Evolutionary conservation across 2,797 vertebrate species (phyloP), one percentile per base, ranked within the genome.

Genomic region (Semaprochilodus insignis): DNA sequence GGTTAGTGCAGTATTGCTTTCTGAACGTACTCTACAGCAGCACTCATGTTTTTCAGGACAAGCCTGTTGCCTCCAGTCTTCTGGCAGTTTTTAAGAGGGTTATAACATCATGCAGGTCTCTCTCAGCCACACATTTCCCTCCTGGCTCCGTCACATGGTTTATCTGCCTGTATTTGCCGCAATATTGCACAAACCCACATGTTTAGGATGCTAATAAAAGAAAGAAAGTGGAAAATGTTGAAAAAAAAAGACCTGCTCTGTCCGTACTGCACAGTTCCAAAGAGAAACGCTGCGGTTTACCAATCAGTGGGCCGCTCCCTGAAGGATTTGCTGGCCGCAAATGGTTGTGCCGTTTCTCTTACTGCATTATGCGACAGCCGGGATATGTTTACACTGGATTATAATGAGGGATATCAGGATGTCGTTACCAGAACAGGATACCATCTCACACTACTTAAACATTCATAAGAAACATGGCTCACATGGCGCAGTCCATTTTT

Each of bases 161-260:
- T 36, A 63, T 73, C 70, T 73, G 17, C 25, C 16, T 17, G 25
- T 59, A 59, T 16, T 7, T 59, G 8, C 70, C 6, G 23, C 27
- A 54, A 17, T 27, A 31, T 73, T 25, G 10, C n/a, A 15, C 16
- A 3, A 54, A 31, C 51, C 7, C 3, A 19, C n/a, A 17, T 70
- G 19, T 66, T 74, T 59, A 74, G 13, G 25, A 75, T 76, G 65
- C 70, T 70, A 69, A 54, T 19, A 48, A 48, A 40, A 40, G 31
- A 31, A 40, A 40, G 40, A 40, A 40, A 6, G 40, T 40, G 40
- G 40, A 6, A 40, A 11, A 1, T 13, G 10, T 13, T 48, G 44
- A 48, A 13, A 48, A 44, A 40, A 40, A 48, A 48, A 13, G 10
- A 48, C 1, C 1, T 48, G 10, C 15, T 5, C 15, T 54, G 52